Evolutionary conservation across 2,113 vertebrate species (phyloP), one percentile per base, ranked within the genome.

Genomic region (Microtus pennsylvanicus): DNA sequence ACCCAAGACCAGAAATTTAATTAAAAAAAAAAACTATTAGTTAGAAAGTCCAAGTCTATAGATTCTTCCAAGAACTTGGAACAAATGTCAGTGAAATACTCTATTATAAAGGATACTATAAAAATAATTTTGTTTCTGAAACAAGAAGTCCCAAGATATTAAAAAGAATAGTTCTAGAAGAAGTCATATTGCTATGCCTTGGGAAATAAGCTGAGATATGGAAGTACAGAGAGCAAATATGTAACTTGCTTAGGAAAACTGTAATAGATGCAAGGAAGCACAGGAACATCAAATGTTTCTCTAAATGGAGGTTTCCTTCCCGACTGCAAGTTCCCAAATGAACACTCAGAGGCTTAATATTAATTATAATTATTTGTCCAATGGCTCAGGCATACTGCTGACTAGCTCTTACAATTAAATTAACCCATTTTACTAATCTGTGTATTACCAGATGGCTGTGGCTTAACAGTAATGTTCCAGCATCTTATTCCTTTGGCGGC

Each of bases 111-210:
- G 33, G 5, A 93, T 42, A 90, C n/a, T 52, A 52, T 86, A 13
- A 94, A 90, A 88, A 58, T 61, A 81, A 52, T 90, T 69, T 63
- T 81, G n/a, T 63, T 50, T 81, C 12, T 55, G 35, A 86, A 91
- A 30, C 38, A 50, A 50, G 21, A 89, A 87, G 30, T 11, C 26
- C 81, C 26, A 87, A 17, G 47, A 88, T 50, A 75, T 76, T 92
- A 45, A 10, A 87, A 67, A 86, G 30, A 92, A 45, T 1, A 38
- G 6, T 89, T 47, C 82, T 8, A 83, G 8, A 55, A 89, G 16
- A 78, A 72, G 19, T 5, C 55, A 76, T 22, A 86, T 30, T 45
- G 9, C 58, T 65, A 26, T 30, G 30, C 19, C 52, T 1, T 38
- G 22, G 42, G 50, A 4, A 81, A 28, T 82, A 38, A 69, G 75